Percentiles rank a stretch among this genome's conserved stretches.
phyloP scores from a whole-genome alignment of 2,888 invertebrate species.

The Anthophora plumipes region DNA sequence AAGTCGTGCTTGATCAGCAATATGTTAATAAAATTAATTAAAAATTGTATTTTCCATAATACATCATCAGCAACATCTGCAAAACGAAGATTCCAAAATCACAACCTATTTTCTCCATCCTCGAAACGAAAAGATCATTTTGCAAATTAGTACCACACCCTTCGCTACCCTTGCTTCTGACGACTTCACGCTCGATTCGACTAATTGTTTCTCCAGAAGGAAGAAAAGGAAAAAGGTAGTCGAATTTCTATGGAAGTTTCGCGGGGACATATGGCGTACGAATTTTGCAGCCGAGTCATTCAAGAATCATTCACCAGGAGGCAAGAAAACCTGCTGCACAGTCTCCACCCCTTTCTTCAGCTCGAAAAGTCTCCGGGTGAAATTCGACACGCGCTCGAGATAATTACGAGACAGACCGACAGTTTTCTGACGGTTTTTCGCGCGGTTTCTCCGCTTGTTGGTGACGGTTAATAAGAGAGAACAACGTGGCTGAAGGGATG shows the following conservation, averaged over 20 bases:
- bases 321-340: conserved; percentile 24
- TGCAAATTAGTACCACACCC: conserved; percentile 80
- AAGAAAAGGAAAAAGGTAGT: background rate
- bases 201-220: conserved; percentile 71
- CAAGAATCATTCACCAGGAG: conserved; percentile 39
- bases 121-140: conserved; percentile 63
- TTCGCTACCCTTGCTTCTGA: conserved; percentile 72
- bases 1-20: no score
- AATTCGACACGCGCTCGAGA: conserved; percentile 68
- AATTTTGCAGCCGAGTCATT: conserved; percentile 66
- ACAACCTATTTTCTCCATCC: background rate
- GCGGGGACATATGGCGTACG: conserved; percentile 70
- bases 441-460: conserved; percentile 42
- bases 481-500: conserved; percentile 47
- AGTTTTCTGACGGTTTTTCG: conserved; percentile 61
- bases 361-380: conserved; percentile 42
- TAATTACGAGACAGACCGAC: conserved; percentile 49
- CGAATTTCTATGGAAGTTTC: conserved; percentile 22
- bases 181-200: conserved; percentile 75
- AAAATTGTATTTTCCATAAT: no score
- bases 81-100: conserved; percentile 53
- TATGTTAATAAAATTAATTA: no score
- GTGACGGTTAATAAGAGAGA: conserved; percentile 61
- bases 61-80: conserved; percentile 76
- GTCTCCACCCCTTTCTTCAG: conserved; percentile 70